Evolutionary conservation across 2,113 vertebrate species (phyloP), one percentile per base, ranked within the genome.

Genomic region (Notothenia coriiceps): DNA sequence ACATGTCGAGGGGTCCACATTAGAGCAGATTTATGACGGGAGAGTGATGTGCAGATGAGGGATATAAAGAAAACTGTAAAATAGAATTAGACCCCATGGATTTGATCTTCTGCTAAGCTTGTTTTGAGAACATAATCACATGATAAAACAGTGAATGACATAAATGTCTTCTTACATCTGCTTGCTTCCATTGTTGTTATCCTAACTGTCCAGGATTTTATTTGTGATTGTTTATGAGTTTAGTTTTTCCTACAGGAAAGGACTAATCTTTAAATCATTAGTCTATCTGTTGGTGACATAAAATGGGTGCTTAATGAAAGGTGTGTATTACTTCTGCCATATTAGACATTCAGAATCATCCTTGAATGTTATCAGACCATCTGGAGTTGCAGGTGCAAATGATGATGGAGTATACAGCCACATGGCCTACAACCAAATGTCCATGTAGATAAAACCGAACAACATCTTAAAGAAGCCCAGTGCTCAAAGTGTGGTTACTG

Each of bases 41-140:
- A 72, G 17, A 77, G 66, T 5, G 63, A 66, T 74, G 80, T 60
- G 47, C 44, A 68, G 74, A 63, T 51, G 71, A 68, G 62, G 67
- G 74, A 70, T 67, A 62, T 65, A 76, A 67, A 61, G 49, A 18
- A 67, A 65, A 61, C 46, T 14, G 47, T 73, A 64, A 79, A 10
- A 70, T 67, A 14, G 65, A 67, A 79, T 80, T 74, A 82, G 59
- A 88, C 76, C 81, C 78, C 80, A 85, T 70, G 71, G 87, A 87
- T 91, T 89, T 89, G 59, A 83, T 79, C 56, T 40, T 69, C 33
- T 80, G 63, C 77, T 88, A 74, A 90, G 88, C 71, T 78, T 18
- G 6, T 86, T 86, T 76, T 44, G 29, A 61, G 76, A 88, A 80
- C 76, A 75, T 89, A 89, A 91, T 90, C 86, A 86, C 75, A 85